Percentiles rank a stretch among this genome's conserved stretches.
These are phyloP conservation scores for Lasioglossum pauxillum DNA, from an alignment of 2,888 invertebrate genomes.

Conservation along the genomic window DNA sequence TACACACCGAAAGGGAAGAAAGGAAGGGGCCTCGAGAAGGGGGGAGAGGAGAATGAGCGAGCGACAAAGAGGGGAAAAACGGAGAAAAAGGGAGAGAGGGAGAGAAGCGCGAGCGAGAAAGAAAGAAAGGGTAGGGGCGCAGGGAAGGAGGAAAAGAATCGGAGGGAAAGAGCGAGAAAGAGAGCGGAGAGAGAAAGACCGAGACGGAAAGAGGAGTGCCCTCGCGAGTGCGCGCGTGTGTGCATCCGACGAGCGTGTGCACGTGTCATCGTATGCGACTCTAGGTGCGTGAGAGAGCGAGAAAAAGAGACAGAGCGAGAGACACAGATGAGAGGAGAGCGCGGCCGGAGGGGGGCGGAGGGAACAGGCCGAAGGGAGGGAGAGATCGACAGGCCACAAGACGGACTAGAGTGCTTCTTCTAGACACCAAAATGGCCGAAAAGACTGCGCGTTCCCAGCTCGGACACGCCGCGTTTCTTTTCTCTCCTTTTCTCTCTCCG, in stretches of 20 bases:
- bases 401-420: conserved; percentile 69
- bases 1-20: conserved; percentile 56
- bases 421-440: conserved; percentile 78
- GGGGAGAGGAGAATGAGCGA: conserved; percentile 26
- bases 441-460: conserved; percentile 61
- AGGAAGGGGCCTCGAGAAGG: conserved; percentile 37
- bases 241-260: conserved; percentile 65
- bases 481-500: background rate
- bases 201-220: conserved; percentile 58
- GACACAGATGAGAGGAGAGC: conserved; percentile 13
- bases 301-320: conserved; percentile 30
- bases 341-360: conserved; percentile 34
- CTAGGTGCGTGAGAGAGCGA: conserved; percentile 58
- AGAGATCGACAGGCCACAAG: conserved; percentile 67
- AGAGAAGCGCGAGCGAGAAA: background rate
- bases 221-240: conserved; percentile 49
- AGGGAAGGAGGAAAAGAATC: conserved; percentile 34
- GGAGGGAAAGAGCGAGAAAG: conserved; percentile 19
- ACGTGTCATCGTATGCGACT: conserved; percentile 71
- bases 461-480: conserved; percentile 25
- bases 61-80: conserved; percentile 22
- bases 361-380: conserved; percentile 61
- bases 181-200: conserved; percentile 13
- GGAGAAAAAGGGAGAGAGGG: conserved; percentile 40
- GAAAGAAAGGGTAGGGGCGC: conserved; percentile 6